Conservation (phyloP, 2,888 invertebrate genomes). For the Drosophila rellima region DNA sequence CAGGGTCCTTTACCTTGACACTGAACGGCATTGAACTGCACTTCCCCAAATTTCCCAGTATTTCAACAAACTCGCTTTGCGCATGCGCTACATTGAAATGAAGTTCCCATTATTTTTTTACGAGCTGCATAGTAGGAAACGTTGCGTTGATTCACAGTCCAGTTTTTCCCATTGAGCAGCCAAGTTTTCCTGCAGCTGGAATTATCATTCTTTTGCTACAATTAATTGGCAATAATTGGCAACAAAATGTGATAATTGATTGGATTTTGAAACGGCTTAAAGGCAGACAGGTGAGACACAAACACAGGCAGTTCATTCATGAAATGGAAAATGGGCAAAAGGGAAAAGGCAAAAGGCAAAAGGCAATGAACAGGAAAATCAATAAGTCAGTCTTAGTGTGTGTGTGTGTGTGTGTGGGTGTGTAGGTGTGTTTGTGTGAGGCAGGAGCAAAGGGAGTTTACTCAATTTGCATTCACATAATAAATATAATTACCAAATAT, state of each 20-base stretch:
- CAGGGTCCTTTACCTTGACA: slow-evolving; percentile 69
- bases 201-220: slow-evolving; percentile 8
- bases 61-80: slow-evolving; percentile 33
- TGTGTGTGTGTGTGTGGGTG: not conserved
- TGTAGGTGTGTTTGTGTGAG: slow-evolving; percentile 12
- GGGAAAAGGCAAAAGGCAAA: not conserved
- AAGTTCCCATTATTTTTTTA: slow-evolving; percentile 50
- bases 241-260: slow-evolving; percentile 66
- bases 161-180: slow-evolving; percentile 39
- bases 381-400: slow-evolving; percentile 36
- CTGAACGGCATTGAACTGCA: slow-evolving; percentile 63
- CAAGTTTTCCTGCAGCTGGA: slow-evolving; percentile 28
- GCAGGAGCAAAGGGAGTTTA: slow-evolving; percentile 1
- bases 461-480: not conserved
- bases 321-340: not conserved
- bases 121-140: slow-evolving; percentile 29
- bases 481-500: not conserved
- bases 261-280: not conserved
- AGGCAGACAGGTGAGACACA: slow-evolving; percentile 54
- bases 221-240: slow-evolving; percentile 55
- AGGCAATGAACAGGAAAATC: slow-evolving; percentile 53
- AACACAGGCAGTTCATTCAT: slow-evolving; percentile 28
- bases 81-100: slow-evolving; percentile 44
- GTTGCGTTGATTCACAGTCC: slow-evolving; percentile 44
- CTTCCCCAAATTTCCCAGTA: slow-evolving; percentile 28